These are phyloP conservation scores for Rhopalosiphum nymphaeae DNA, from an alignment of 2,888 invertebrate genomes.

Conservation along the genomic window DNA sequence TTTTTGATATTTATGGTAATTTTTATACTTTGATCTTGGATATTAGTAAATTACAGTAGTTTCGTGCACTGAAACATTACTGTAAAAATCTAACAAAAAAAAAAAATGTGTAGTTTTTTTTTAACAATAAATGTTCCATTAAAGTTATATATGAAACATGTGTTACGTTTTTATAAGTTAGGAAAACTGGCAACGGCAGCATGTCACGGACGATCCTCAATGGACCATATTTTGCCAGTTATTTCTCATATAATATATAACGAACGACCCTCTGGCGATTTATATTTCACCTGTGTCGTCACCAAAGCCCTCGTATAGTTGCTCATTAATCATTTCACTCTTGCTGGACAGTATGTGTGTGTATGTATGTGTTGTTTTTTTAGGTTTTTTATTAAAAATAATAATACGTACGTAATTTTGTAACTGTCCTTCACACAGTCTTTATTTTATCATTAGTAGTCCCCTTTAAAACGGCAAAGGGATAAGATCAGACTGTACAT, in stretches of 20 bases:
- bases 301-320: slow-evolving; percentile 48
- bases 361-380: not conserved
- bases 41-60: not conserved
- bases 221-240: slow-evolving; percentile 57
- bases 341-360: slow-evolving; percentile 6
- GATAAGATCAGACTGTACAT: slow-evolving; percentile 36
- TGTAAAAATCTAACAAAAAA: not conserved
- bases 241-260: slow-evolving; percentile 49
- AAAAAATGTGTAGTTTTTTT: not conserved
- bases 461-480: slow-evolving; percentile 26
- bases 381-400: slow-evolving; percentile 58
- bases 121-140: slow-evolving; percentile 42
- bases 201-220: slow-evolving; percentile 30
- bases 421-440: slow-evolving; percentile 30
- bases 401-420: slow-evolving; percentile 43
- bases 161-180: slow-evolving; percentile 56
- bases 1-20: not conserved
- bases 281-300: slow-evolving; percentile 64
- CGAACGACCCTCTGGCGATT: slow-evolving; percentile 61
- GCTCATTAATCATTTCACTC: slow-evolving; percentile 60
- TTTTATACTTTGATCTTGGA: not conserved
- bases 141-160: slow-evolving; percentile 40
- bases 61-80: not conserved
- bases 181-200: not conserved
- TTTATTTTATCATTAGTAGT: slow-evolving; percentile 62